Base-by-base conservation (phyloP, 30 jellyfish, hydroid and myxozoan species). In the Mastigias papua region DNA sequence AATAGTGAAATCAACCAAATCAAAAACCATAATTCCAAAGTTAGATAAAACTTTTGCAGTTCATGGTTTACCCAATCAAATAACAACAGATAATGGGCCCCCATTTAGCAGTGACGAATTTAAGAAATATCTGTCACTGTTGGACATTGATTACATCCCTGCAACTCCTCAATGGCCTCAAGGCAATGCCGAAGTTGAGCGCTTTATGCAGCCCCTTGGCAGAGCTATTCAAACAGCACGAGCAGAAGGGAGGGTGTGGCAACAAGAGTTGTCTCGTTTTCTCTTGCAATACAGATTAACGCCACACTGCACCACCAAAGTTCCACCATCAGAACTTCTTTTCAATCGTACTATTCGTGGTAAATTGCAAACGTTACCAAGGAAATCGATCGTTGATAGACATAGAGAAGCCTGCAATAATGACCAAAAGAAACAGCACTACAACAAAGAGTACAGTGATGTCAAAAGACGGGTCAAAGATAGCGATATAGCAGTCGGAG, bases 1-100 rank as follows among this genome's bases (percentile, higher is more conserved):
- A 68, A 65, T 87, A 10, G 91, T 87, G 34, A 48, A 32, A 13
- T 87, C 96, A 7, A 76, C 88, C 3, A 29, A 27, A 31, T 87
- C 91, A 2, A 50, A 35, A 66, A 60, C 93, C 11, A 75, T 61
- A 6, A 69, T 87, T 10, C 92, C 88, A 48, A 1, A 67, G 48
- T 54, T 64, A 4, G 93, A 87, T 31, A 19, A 65, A 11, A 87
- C 68, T 20, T 62, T 87, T 34, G 77, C 87, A 4, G 35, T 26
- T 16, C 86, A 64, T 48, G 92, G 91, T 17, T 54, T 66, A 13
- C 92, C 87, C 0, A 34, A 76, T 19, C 16, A 20, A 16, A 2
- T 89, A 0, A 84, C 60, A 28, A 8, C 90, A 4, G 97, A 80
- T 77, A 89, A 73, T 35, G 93, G 92, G 19, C 89, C 93, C 25